These are phyloP conservation scores for Brachypterus glaber DNA, from an alignment of 2,888 invertebrate genomes.

Conservation along the genomic window DNA sequence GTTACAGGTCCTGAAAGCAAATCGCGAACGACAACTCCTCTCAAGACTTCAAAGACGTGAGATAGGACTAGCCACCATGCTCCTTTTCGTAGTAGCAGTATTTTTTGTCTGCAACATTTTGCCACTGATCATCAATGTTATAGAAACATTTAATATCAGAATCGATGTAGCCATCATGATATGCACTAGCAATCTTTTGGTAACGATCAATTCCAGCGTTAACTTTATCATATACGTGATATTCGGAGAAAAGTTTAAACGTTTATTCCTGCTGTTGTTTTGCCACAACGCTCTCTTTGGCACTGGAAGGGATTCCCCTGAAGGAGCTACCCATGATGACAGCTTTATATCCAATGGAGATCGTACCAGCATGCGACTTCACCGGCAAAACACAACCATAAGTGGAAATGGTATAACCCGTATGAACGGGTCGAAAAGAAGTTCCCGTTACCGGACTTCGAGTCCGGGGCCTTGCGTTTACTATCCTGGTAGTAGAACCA, in stretches of 20 bases:
- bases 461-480: constrained; percentile 48
- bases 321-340: constrained; percentile 69
- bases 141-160: constrained; percentile 61
- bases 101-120: constrained; percentile 89
- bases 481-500: constrained; percentile 41
- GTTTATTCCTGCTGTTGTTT: constrained; percentile 52
- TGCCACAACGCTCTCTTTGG: constrained; percentile 37
- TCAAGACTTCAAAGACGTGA: constrained; percentile 86
- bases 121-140: constrained; percentile 75
- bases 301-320: constrained; percentile 53
- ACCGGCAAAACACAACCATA: constrained; percentile 44
- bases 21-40: constrained; percentile 79
- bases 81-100: constrained; percentile 87
- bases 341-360: constrained; percentile 75
- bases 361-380: constrained; percentile 57
- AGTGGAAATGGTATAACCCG: constrained; percentile 36
- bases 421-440: constrained; percentile 29
- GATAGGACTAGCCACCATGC: constrained; percentile 90
- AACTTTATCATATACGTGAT: constrained; percentile 98
- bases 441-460: constrained; percentile 31
- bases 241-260: constrained; percentile 93
- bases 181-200: constrained; percentile 80
- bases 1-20: constrained; percentile 72
- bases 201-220: constrained; percentile 93
- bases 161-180: constrained; percentile 55